Evolutionary conservation across 1,140 invertebrate genomes (phyloP), one percentile per base, ranked within the genome.

Genomic region (Antheraea pernyi): DNA sequence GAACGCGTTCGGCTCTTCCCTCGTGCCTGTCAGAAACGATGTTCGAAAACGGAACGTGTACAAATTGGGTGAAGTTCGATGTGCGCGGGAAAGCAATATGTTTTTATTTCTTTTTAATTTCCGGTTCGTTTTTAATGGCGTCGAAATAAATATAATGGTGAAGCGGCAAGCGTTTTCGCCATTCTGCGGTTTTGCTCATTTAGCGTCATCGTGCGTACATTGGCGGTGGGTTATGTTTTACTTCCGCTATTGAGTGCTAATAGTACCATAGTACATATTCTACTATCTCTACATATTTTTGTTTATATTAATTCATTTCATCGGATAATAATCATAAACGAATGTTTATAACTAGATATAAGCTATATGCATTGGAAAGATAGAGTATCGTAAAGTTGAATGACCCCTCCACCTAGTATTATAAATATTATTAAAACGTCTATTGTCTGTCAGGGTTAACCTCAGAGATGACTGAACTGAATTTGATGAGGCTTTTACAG

Each of bases 61-160:
- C 89, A 91, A 91, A 89, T 91, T 91, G 89, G 86, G 82, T 83
- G 80, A 89, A 91, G 86, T 91, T 83, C 83, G 85, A 87, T 78
- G 83, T 82, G 87, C 86, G 84, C 89, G 89, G 89, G 89, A 89
- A 89, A 88, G 89, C 89, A 88, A 88, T 89, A 89, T 88, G 86
- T 89, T 91, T 91, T 91, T 91, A 91, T 91, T 91, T 88, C 87
- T 89, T 91, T 91, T 89, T 91, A 91, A 89, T 91, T 91, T 91
- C 89, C 89, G 89, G 89, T 88, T 83, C 86, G 86, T 83, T 89
- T 53, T 89, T 91, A 91, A 91, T 91, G 89, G 89, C 89, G 89
- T 89, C 87, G 87, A 91, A 91, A 91, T 91, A 87, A 91, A 91
- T 91, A 91, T 91, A 86, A 91, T 89, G 89, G 87, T 84, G 87